Evolutionary conservation across 2,888 invertebrate species (phyloP), one percentile per base, ranked within the genome.

Genomic region (Hypomecis punctinalis): DNA sequence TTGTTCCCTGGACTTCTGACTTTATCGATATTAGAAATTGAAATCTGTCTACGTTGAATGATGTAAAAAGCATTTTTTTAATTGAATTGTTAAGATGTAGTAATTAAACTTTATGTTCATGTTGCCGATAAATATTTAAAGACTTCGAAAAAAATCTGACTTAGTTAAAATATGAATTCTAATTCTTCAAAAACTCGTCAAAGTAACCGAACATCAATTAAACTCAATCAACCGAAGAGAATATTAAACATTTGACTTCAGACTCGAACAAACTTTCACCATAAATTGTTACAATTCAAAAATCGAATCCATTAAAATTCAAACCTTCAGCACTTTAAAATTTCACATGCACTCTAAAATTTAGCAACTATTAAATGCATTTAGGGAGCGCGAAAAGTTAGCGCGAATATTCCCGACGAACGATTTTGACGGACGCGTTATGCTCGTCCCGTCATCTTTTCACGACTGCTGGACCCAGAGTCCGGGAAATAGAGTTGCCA

Each of bases 381-480:
- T 48, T 11, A 46, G 3, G 66, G 63, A 67, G 61, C 73, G 70
- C 76, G 75, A 67, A 76, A 81, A 82, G 75, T 82, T 83, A 71
- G 61, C 77, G 81, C 76, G 79, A 23, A 37, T 47, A 60, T 64
- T 61, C 58, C 13, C 62, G 61, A 52, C 46, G 7, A 53, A 33
- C 45, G 33, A 48, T 47, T 40, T 1, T 39, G 11, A 58, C 35
- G 23, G 40, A 55, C 43, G 53, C 61, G 68, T 65, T 51, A 61
- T 36, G 37, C 45, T 56, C 67, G 75, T 72, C 67, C 61, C 67
- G 68, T 67, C 59, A 75, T 70, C 71, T 70, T 51, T 62, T 59
- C 66, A 72, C 71, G 69, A 72, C 71, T 5, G 42, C 47, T 58
- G 67, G 37, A 40, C 70, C 74, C 70, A 69, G 75, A 73, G 60